phyloP scores from a whole-genome alignment of 2,113 vertebrate species.

The Trogon melanurus region DNA sequence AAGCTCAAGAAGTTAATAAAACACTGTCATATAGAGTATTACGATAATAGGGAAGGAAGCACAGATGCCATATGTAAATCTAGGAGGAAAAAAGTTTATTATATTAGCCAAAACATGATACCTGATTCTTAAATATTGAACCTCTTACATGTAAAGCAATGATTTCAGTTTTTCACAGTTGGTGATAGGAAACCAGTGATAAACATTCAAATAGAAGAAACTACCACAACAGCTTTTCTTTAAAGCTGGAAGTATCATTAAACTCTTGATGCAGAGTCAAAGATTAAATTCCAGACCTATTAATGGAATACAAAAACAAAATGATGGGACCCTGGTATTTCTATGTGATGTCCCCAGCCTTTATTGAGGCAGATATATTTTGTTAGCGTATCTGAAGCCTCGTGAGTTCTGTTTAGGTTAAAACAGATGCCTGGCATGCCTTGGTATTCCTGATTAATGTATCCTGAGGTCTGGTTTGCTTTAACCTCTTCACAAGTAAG shows the following conservation, averaged over 20 bases:
- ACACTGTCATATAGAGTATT: background rate
- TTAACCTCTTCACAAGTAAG: background rate
- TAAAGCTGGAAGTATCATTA: background rate
- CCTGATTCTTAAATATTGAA: background rate
- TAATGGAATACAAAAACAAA: background rate
- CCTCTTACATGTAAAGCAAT: background rate
- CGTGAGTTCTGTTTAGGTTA: background rate
- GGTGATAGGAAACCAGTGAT: background rate
- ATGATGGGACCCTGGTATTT: background rate
- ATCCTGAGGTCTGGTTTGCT: constrained; percentile 8
- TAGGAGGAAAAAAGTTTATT: background rate
- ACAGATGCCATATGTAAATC: background rate
- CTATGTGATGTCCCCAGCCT: background rate
- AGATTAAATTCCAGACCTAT: background rate
- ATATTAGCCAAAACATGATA: background rate
- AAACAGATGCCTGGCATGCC: background rate
- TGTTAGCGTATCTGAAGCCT: background rate
- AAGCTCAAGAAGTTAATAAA: background rate
- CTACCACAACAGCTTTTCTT: background rate
- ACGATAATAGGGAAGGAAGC: background rate
- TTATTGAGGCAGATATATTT: background rate
- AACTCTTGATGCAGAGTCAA: background rate
- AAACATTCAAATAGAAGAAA: background rate
- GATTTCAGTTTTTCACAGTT: background rate
- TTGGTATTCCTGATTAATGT: background rate